Evolutionary conservation across 2,113 vertebrate species (phyloP).

Genomic region (Vombatus ursinus): DNA sequence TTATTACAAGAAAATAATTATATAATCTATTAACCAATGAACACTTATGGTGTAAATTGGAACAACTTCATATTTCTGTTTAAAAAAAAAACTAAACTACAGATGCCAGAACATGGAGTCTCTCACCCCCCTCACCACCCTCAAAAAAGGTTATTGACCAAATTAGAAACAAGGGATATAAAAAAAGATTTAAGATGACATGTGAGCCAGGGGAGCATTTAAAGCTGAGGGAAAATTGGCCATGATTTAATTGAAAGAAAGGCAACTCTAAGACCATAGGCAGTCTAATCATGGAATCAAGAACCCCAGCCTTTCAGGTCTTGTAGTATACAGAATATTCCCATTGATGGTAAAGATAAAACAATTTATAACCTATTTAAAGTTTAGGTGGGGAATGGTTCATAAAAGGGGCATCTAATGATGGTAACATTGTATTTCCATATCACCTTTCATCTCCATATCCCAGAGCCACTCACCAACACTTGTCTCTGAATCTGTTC

Average conservation of each 20-base stretch:
- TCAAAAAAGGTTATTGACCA: conserved; percentile 58
- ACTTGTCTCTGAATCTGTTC: conserved; percentile 38
- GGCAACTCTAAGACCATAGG: conserved; percentile 47
- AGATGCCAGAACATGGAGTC: background rate
- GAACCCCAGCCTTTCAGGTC: conserved; percentile 56
- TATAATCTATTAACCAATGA: conserved; percentile 19
- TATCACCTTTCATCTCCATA: conserved; percentile 13
- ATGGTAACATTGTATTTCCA: conserved; percentile 32
- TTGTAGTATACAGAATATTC: conserved; percentile 53
- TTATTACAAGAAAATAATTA: conserved; percentile 7
- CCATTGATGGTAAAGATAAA: conserved; percentile 69
- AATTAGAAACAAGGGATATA: conserved; percentile 67
- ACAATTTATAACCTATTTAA: conserved; percentile 58
- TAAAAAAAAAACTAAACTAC: conserved; percentile 27
- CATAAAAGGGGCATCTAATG: conserved; percentile 1
- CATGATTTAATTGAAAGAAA: conserved; percentile 78
- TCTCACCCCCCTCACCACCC: background rate
- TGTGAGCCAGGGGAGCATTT: conserved; percentile 57
- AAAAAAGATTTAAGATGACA: conserved; percentile 75
- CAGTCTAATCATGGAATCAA: conserved; percentile 63
- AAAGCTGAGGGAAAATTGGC: conserved; percentile 66
- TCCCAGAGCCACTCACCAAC: conserved; percentile 11
- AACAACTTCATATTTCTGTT: background rate
- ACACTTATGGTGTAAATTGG: background rate
- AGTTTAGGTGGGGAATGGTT: background rate